Base-by-base conservation (phyloP, 2,113 vertebrate genomes). In the Brachypteracias leptosomus region DNA sequence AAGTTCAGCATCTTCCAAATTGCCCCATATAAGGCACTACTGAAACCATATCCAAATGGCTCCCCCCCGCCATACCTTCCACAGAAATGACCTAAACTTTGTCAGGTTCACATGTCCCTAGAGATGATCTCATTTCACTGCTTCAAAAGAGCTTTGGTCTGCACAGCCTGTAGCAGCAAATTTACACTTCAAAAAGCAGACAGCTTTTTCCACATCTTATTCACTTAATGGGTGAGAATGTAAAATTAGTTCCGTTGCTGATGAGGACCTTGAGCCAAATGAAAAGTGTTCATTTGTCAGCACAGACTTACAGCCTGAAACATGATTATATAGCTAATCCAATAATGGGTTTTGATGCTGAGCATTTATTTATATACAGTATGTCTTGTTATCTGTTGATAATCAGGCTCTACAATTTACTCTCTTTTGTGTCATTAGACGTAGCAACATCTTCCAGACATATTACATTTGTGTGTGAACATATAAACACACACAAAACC, bases 221-320 rank as follows among this genome's bases (percentile, higher is more conserved):
- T 98, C 98, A 98, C 98, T 98, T 98, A 98, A 98, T 98, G 98
- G 98, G 97, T 98, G 98, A 98, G 98, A 98, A 98, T 98, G 98
- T 98, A 98, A 98, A 98, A 98, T 98, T 98, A 98, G 98, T 98
- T 98, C 98, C 98, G 97, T 98, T 98, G 98, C 98, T 98, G 98
- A 98, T 98, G 98, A 98, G 98, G 98, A 98, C 98, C 98, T 98
- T 98, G 97, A 98, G 98, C 98, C 98, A 98, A 98, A 98, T 98
- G 98, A 98, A 98, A 98, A 98, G 98, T 98, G 98, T 98, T 98
- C 98, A 98, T 98, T 98, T 98, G 98, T 98, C 98, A 98, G 98
- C 98, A 98, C 97, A 98, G 97, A 98, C 98, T 98, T 98, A 98
- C 98, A 97, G 98, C 98, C 98, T 97, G 97, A 98, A 98, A 98